Evolutionary conservation across 2,888 invertebrate genomes (phyloP).

Genomic region (Lypha dubia): DNA sequence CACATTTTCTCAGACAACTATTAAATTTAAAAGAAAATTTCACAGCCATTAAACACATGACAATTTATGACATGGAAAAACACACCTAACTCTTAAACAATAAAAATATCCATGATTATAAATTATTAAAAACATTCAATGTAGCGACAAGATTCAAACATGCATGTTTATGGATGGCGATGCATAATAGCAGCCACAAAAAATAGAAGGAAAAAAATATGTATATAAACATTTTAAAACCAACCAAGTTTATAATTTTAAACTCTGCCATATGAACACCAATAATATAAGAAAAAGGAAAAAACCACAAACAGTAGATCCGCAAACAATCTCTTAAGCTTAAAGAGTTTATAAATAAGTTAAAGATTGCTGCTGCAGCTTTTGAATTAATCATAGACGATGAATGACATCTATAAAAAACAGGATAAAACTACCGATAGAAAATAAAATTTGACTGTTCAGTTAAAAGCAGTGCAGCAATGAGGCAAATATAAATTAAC

Average conservation of each 20-base stretch:
- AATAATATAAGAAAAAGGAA: constrained; percentile 20
- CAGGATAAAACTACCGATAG: constrained; percentile 22
- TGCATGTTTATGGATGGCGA: constrained; percentile 39
- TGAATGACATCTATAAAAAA: constrained; percentile 57
- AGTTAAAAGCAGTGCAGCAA: constrained; percentile 12
- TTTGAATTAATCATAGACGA: constrained; percentile 50
- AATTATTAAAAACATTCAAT: constrained; percentile 68
- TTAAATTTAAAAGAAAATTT: constrained; percentile 46
- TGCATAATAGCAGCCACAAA: constrained; percentile 12
- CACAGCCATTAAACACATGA: constrained; percentile 68
- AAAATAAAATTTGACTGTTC: constrained; percentile 2
- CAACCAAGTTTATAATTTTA: constrained; percentile 64
- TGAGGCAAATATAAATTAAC: background rate
- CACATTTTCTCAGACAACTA: constrained; percentile 48
- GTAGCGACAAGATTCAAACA: constrained; percentile 57
- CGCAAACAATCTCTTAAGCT: constrained; percentile 12
- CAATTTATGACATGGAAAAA: constrained; percentile 69
- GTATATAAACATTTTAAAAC: constrained; percentile 11
- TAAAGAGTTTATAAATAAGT: constrained; percentile 39
- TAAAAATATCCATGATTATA: constrained; percentile 68
- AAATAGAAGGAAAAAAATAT: constrained; percentile 19
- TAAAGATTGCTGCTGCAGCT: constrained; percentile 2
- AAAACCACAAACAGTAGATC: background rate
- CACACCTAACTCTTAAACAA: constrained; percentile 63
- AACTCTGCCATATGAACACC: constrained; percentile 10